These are phyloP conservation scores for Caenorhabditis parvicauda DNA, from an alignment of 2,888 invertebrate species.

Conservation along the genomic window DNA sequence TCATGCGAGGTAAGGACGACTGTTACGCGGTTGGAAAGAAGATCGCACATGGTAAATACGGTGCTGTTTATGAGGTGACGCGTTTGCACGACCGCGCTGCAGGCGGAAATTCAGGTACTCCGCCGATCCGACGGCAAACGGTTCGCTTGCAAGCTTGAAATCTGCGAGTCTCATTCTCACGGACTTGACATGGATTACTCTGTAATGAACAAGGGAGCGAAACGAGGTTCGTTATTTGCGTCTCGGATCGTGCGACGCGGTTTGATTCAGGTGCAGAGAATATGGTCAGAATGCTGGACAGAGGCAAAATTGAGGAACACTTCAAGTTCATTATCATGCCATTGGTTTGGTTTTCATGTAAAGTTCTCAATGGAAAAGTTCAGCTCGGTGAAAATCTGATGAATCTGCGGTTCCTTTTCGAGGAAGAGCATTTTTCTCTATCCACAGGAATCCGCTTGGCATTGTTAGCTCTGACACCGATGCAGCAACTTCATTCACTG, in stretches of 20 bases:
- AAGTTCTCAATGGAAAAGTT: constrained; percentile 3
- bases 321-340: constrained; percentile 49
- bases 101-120: constrained; percentile 13
- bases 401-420: constrained; percentile 51
- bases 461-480: constrained; percentile 45
- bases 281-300: constrained; percentile 50
- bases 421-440: constrained; percentile 55
- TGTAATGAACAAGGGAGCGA: constrained; percentile 51
- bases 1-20: constrained; percentile 54
- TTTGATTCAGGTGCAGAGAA: constrained; percentile 25
- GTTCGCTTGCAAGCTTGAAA: constrained; percentile 56
- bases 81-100: not conserved
- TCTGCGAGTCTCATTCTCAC: constrained; percentile 52
- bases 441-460: constrained; percentile 54
- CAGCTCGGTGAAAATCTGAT: constrained; percentile 57
- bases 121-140: constrained; percentile 42
- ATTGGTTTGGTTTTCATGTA: constrained; percentile 23
- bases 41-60: constrained; percentile 54
- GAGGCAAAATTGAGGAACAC: constrained; percentile 57
- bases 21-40: constrained; percentile 54
- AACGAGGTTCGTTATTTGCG: constrained; percentile 9
- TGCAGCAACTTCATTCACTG: constrained; percentile 51
- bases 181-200: constrained; percentile 58
- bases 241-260: not conserved
- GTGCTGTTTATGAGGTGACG: constrained; percentile 57